Evolutionary conservation across 2,797 vertebrate species (phyloP), one percentile per base, ranked within the genome.

Genomic region (Enteromius argenteus): DNA sequence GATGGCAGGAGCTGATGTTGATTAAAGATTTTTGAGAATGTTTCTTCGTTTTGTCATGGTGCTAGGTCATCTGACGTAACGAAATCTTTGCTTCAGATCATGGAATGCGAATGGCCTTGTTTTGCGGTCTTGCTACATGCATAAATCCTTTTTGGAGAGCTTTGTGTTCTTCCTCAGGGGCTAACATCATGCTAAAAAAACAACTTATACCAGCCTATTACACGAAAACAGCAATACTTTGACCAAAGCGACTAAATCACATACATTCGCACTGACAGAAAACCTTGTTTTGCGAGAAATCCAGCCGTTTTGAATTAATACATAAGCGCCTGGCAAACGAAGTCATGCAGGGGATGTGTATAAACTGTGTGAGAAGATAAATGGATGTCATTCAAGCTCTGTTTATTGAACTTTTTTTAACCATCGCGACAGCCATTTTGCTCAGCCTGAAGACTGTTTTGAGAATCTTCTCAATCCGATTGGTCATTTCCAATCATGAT

Each of bases 1-100:
- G 85, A 92, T 92, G 90, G 81, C 56, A 56, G 85, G 85, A 84
- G 82, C 76, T 81, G 82, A 74, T 67, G 71, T 67, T 84, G 83
- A 88, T 90, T 87, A 86, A 77, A 83, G 15, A 88, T 86, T 86
- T 85, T n/a, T 82, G 84, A 23, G 23, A 46, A 62, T 79, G 27
- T 84, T 56, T 78, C 83, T 83, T 76, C 23, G 8, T 73, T 82
- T 88, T 77, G 51, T 83, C 39, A 64, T 76, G 72, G 76, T 51
- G 67, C 56, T 62, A 56, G 49, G 75, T 75, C 49, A 68, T 74
- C 66, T 80, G 67, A 78, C 83, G 60, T 81, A 80, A 76, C 53
- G 53, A 78, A 80, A 69, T 58, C 73, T 68, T 80, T 69, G 37
- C 53, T 73, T 79, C 56, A 77, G 56, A 44, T 73, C 39, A 81